These are phyloP conservation scores for Gymnoscopelus braueri DNA, from an alignment of 2,797 vertebrate genomes.

Conservation along the genomic window DNA sequence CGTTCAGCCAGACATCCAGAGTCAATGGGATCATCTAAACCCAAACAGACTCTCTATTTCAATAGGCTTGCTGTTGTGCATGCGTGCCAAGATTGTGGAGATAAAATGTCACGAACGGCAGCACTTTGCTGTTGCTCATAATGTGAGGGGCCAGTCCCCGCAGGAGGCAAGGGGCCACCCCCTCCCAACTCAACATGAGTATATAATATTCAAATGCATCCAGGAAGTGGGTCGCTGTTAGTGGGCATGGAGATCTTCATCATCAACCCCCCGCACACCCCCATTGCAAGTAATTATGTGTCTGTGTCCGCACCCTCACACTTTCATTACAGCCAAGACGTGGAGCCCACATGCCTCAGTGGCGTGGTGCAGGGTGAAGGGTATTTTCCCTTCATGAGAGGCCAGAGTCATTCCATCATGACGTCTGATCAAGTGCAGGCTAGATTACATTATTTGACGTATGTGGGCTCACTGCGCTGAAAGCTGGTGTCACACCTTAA, in stretches of 20 bases:
- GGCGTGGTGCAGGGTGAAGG: conserved; percentile 39
- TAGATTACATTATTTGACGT: conserved; percentile 38
- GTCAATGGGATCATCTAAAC: conserved; percentile 2
- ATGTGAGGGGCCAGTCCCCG: conserved; percentile 31
- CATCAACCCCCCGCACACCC: conserved; percentile 9
- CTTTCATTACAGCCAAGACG: conserved; percentile 40
- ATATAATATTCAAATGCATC: conserved; percentile 52
- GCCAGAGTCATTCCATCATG: conserved; percentile 34
- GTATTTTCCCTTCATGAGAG: conserved; percentile 33
- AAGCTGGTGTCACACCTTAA: conserved; percentile 30
- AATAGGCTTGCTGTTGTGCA: neutral
- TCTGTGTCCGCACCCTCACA: conserved; percentile 5
- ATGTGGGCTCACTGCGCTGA: neutral
- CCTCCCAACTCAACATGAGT: conserved; percentile 24
- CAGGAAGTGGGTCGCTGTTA: conserved; percentile 52
- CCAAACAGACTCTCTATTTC: conserved; percentile 9
- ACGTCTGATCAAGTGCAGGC: conserved; percentile 27
- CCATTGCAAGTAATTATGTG: conserved; percentile 11
- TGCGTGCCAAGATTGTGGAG: conserved; percentile 14
- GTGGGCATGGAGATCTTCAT: conserved; percentile 36
- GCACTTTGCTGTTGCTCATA: conserved; percentile 14
- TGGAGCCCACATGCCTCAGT: conserved; percentile 24
- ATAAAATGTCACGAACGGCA: conserved; percentile 2
- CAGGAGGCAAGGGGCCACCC: conserved; percentile 1
- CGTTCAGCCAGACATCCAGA: conserved; percentile 4